These are phyloP conservation scores for Carassius gibelio DNA, from an alignment of 2,113 vertebrate species.

Conservation along the genomic window DNA sequence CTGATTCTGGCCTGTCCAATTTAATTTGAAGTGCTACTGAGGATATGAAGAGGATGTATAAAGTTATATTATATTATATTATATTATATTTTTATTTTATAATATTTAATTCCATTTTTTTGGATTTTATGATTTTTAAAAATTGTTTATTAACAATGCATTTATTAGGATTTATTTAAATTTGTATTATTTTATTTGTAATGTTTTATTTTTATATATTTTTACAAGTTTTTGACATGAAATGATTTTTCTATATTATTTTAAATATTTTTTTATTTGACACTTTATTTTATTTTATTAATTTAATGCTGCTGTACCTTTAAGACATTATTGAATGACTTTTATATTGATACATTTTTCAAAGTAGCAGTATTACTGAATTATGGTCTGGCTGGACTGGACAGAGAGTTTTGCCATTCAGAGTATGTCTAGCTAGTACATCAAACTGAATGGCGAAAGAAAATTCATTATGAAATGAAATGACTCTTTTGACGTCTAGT, in stretches of 20 bases:
- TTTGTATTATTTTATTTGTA: no score
- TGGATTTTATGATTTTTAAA: no score
- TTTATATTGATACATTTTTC: neutral
- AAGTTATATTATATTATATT: no score
- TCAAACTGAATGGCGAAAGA: neutral
- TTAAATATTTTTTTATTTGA: neutral
- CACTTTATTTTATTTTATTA: no score
- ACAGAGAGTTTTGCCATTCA: neutral
- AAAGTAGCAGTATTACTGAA: neutral
- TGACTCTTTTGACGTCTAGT: neutral
- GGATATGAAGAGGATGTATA: neutral
- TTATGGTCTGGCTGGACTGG: neutral
- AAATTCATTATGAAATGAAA: slow-evolving; percentile 7
- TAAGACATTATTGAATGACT: neutral
- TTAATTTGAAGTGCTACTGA: neutral
- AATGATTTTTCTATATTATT: neutral
- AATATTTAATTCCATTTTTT: no score
- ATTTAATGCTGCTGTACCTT: neutral
- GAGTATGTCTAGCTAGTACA: neutral
- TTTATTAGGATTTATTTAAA: no score
- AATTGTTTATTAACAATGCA: no score
- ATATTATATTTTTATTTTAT: no score
- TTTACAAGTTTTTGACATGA: neutral
- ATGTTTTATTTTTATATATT: neutral
- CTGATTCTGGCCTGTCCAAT: neutral